These are phyloP conservation scores for Tapirus terrestris DNA, from an alignment of 2,113 vertebrate species.

Conservation along the genomic window DNA sequence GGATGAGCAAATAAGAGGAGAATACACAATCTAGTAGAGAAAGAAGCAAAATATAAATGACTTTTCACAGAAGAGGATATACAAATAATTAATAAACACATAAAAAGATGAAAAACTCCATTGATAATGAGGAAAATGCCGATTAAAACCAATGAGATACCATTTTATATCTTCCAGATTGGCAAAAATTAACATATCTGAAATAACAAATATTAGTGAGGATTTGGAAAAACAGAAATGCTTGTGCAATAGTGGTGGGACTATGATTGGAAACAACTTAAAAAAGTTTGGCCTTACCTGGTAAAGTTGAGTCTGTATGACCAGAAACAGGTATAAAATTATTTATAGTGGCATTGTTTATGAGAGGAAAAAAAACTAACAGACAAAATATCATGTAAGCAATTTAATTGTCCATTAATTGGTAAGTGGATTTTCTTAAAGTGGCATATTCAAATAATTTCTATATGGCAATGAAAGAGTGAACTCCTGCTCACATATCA, in stretches of 20 bases:
- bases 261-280: background rate
- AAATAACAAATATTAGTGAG: background rate
- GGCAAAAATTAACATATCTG: background rate
- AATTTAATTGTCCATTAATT: background rate
- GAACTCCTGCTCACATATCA: background rate
- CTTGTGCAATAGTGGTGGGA: background rate
- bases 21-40: background rate
- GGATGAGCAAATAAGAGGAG: background rate
- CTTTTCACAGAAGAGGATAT: background rate
- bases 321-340: background rate
- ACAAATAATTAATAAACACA: background rate
- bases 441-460: background rate
- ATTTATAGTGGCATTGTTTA: background rate
- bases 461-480: background rate
- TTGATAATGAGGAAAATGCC: background rate
- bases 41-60: background rate
- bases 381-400: background rate
- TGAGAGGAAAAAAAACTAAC: conserved; percentile 11
- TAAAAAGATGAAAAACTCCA: background rate
- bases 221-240: background rate
- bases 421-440: background rate
- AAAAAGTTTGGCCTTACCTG: background rate
- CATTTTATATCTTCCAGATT: background rate
- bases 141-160: background rate
- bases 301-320: background rate